Conservation (phyloP, 2,113 vertebrate genomes). For the Aspidoscelis tigris region DNA sequence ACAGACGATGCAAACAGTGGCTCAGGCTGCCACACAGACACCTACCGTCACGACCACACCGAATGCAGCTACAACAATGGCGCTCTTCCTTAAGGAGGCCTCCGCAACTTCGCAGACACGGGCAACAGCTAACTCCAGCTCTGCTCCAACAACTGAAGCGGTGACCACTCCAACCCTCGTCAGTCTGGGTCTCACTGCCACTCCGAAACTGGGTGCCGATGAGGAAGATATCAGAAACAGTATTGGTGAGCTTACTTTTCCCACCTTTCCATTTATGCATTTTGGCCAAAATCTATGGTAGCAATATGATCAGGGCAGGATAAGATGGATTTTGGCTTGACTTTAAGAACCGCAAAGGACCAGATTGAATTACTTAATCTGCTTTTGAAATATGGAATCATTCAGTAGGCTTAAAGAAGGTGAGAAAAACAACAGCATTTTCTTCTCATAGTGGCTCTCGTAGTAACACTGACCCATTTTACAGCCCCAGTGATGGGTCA, state of each 20-base stretch:
- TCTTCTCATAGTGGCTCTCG: too few species aligned
- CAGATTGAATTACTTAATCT: too few species aligned
- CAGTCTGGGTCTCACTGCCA: constrained; percentile 25
- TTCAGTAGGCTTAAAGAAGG: too few species aligned
- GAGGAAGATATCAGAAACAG: constrained; percentile 77
- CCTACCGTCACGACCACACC: not conserved
- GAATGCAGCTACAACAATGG: not conserved
- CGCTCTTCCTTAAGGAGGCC: constrained; percentile 3
- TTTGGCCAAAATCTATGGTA: not conserved
- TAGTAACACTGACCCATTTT: too few species aligned
- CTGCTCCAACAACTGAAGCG: not conserved
- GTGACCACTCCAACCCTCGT: rapidly evolving
- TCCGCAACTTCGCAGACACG: not conserved
- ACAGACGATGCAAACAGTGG: not conserved
- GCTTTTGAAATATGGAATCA: too few species aligned
- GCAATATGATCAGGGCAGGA: not conserved
- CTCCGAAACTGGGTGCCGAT: constrained; percentile 65
- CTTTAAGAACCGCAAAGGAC: too few species aligned
- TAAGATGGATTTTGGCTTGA: too few species aligned
- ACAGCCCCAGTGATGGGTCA: too few species aligned
- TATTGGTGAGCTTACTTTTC: constrained; percentile 73
- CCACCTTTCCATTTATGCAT: not conserved
- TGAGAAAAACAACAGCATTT: too few species aligned
- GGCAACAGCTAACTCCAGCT: not conserved
- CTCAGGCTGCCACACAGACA: constrained; percentile 22